Evolutionary conservation across 2,888 invertebrate genomes (phyloP).

Genomic region (Leptinotarsa peninsularis): DNA sequence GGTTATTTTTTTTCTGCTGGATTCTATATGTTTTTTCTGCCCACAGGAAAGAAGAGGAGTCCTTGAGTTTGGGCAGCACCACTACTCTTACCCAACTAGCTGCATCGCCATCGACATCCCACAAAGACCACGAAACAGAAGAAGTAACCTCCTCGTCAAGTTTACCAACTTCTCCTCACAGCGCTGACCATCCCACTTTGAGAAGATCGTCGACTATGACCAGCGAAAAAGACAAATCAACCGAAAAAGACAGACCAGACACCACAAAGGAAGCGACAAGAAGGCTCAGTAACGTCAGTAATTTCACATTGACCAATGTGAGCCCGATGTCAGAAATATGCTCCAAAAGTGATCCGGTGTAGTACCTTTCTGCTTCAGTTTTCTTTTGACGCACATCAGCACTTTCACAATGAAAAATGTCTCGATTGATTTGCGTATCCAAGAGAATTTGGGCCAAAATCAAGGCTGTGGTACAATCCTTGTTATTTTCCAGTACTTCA

Average conservation of each 20-base stretch:
- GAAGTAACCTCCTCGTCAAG: slow-evolving; percentile 55
- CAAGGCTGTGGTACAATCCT: too few relatives aligned
- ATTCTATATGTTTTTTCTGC: slow-evolving; percentile 17
- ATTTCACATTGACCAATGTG: slow-evolving; percentile 75
- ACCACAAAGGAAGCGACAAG: slow-evolving; percentile 48
- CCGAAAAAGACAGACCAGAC: slow-evolving; percentile 54
- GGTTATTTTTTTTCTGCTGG: too few relatives aligned
- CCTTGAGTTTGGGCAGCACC: slow-evolving; percentile 61
- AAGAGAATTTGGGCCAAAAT: too few relatives aligned
- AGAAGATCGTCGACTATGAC: slow-evolving; percentile 49
- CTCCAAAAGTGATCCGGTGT: slow-evolving; percentile 66
- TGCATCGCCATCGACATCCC: slow-evolving; percentile 41
- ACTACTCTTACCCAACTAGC: slow-evolving; percentile 62
- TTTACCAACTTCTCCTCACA: slow-evolving; percentile 57
- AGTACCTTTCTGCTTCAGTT: slow-evolving; percentile 45
- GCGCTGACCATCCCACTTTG: slow-evolving; percentile 30
- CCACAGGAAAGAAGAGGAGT: slow-evolving; percentile 60
- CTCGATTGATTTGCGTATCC: neutral
- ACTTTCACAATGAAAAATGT: neutral
- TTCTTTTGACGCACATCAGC: slow-evolving; percentile 30
- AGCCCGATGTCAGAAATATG: slow-evolving; percentile 63
- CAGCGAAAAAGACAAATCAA: slow-evolving; percentile 60
- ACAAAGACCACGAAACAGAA: slow-evolving; percentile 55
- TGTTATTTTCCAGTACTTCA: too few relatives aligned
- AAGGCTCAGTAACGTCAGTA: slow-evolving; percentile 69